phyloP scores from a whole-genome alignment of 2,888 invertebrate species.

The Polymixis flavicincta region DNA sequence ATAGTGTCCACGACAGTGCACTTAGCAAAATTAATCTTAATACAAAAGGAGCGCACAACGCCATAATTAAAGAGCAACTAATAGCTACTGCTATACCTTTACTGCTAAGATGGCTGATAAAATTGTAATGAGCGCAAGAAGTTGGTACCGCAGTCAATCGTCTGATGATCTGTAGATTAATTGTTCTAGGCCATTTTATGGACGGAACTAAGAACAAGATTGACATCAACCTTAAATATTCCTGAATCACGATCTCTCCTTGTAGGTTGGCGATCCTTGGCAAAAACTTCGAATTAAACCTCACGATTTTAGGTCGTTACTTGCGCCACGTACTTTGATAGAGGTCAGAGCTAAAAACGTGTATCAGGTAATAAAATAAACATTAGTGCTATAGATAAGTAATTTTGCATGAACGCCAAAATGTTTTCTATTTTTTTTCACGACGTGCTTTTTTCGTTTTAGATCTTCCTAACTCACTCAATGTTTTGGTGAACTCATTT shows the following conservation, averaged over 20 bases:
- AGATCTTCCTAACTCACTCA: background rate
- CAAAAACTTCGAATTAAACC: slow-evolving; percentile 20
- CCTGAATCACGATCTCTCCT: slow-evolving; percentile 39
- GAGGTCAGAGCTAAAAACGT: slow-evolving; percentile 50
- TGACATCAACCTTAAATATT: slow-evolving; percentile 17
- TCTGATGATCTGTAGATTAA: slow-evolving; percentile 30
- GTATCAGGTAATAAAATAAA: slow-evolving; percentile 21
- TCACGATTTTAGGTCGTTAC: slow-evolving; percentile 48
- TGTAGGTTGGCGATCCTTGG: slow-evolving; percentile 23
- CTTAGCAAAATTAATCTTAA: background rate
- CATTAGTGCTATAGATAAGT: slow-evolving; percentile 21
- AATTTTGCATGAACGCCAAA: slow-evolving; percentile 2
- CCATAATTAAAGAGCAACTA: background rate
- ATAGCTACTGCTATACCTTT: background rate
- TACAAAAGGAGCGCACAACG: background rate
- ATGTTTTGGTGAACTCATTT: background rate
- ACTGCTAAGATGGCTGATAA: background rate
- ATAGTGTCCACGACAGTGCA: background rate
- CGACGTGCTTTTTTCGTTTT: background rate
- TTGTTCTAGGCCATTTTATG: background rate
- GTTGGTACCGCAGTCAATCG: background rate
- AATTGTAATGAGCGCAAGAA: background rate
- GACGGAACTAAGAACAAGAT: slow-evolving; percentile 7
- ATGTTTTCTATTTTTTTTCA: background rate
- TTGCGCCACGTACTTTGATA: slow-evolving; percentile 35